Evolutionary conservation across 1,140 invertebrate genomes (phyloP).

Genomic region (Ips typographus): DNA sequence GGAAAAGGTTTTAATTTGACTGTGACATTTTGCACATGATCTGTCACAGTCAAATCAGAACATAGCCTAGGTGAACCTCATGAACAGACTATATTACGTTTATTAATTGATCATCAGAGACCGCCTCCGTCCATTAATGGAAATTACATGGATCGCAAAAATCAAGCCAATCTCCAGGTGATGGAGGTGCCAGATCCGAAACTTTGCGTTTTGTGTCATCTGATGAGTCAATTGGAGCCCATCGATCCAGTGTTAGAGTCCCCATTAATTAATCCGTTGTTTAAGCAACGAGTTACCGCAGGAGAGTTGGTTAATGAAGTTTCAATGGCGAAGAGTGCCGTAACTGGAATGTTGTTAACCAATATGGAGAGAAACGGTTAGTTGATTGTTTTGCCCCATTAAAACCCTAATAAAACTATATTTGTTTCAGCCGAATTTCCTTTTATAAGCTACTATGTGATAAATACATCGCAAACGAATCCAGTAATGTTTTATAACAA

Average conservation of each 20-base stretch:
- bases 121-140: constrained; percentile 27
- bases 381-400: constrained; percentile 11
- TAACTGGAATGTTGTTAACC: constrained; percentile 78
- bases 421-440: constrained; percentile 76
- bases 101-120: constrained; percentile 6
- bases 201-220: constrained; percentile 79
- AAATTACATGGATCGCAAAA: constrained; percentile 29
- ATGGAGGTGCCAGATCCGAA: constrained; percentile 81
- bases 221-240: constrained; percentile 83
- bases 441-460: constrained; percentile 87
- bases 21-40: too few species aligned
- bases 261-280: constrained; percentile 72
- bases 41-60: too few species aligned
- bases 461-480: constrained; percentile 82
- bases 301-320: constrained; percentile 76
- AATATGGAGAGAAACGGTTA: constrained; percentile 85
- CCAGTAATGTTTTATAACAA: constrained; percentile 81
- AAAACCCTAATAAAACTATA: constrained; percentile 6
- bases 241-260: constrained; percentile 82
- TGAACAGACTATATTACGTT: background rate
- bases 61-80: background rate
- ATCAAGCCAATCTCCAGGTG: constrained; percentile 31
- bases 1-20: too few species aligned
- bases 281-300: constrained; percentile 75
- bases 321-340: constrained; percentile 66